Base-by-base conservation (phyloP, 2,888 invertebrate genomes). In the Apotomis turbidana region DNA sequence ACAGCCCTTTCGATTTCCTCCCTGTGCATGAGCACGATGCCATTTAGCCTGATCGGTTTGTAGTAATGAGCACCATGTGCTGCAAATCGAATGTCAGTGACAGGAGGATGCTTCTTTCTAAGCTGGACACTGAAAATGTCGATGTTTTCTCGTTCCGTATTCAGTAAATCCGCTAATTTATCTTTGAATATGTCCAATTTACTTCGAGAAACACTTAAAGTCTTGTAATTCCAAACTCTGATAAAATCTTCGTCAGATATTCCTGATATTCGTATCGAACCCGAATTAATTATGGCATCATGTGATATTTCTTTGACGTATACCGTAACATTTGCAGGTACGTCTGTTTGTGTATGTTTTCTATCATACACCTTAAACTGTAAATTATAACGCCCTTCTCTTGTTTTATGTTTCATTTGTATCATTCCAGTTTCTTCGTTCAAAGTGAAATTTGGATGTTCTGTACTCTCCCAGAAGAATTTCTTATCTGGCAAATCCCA, bases 401-500 rank as follows among this genome's bases (percentile, higher is more conserved):
- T 95, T 0, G 98, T 98, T 74, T 97, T 97, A 77, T 97, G 97
- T 83, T 96, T 96, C 98, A 99, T 99, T 75, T 97, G 97, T 79
- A 99, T 97, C 97, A 98, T 97, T 15, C 99, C 99, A 0, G 97
- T 97, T 84, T 98, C 97, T 87, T 97, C 97, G 85, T 98, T 97
- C 44, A 99, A 92, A 75, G 96, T 97, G 87, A 98, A 98, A 79
- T 96, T 95, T 0, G 97, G 96, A 93, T 98, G 97, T 85, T 97
- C 97, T 68, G 95, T 94, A 60, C 95, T 95, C 84, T 98, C 98
- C 98, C 98, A 98, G 85, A 97, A 98, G 94, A 99, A 99, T 83
- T 97, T 98, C 90, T 99, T 99, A 87, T 99, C 99, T 0, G 97
- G 97, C 76, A 99, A 93, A 92, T 99, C 99, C 99, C 99, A 99